Conservation (phyloP, 1,140 invertebrate species). For the Calephelis virginiensis region DNA sequence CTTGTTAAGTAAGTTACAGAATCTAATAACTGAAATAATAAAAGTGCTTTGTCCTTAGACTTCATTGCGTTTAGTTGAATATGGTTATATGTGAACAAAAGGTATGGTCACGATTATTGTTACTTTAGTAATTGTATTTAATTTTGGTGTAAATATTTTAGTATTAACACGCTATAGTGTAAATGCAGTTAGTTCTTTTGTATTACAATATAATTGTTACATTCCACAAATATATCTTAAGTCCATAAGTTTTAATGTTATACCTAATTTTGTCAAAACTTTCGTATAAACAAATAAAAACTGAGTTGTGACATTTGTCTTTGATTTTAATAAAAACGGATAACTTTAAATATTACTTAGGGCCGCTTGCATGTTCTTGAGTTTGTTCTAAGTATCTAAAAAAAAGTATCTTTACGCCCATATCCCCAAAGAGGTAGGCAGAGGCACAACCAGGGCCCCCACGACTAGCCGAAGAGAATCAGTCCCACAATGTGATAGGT, state of each 20-base stretch:
- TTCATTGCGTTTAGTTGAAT: neutral
- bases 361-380: no score
- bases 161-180: neutral
- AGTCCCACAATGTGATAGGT: no score
- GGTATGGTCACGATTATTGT: neutral
- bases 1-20: constrained; percentile 8
- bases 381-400: no score
- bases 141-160: constrained; percentile 8
- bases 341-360: no score
- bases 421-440: no score
- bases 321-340: neutral
- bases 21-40: neutral
- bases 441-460: no score
- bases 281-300: constrained; percentile 27
- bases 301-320: constrained; percentile 22
- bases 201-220: constrained; percentile 47
- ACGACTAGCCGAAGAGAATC: no score
- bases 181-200: constrained; percentile 25
- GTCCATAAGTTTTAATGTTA: constrained; percentile 36
- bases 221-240: constrained; percentile 45
- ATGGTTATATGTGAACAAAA: neutral
- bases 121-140: constrained; percentile 6
- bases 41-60: neutral
- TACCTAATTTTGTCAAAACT: constrained; percentile 37
- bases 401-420: no score